Evolutionary conservation across 2,797 vertebrate genomes (phyloP).

Genomic region (Takifugu rubripes): DNA sequence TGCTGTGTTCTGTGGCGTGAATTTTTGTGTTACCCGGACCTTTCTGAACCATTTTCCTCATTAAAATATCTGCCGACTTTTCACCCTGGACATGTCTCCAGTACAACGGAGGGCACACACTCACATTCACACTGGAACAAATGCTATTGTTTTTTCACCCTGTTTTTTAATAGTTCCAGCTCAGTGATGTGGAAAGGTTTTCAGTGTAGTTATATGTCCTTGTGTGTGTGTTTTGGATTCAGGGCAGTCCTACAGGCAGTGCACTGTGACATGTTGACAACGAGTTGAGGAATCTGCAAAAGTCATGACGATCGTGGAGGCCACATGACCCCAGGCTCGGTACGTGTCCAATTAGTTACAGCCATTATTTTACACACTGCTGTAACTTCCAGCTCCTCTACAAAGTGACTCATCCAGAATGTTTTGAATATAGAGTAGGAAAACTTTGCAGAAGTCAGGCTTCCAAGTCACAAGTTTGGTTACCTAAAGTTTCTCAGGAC

Average conservation of each 20-base stretch:
- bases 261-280: conserved; percentile 31
- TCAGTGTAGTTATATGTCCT: not conserved
- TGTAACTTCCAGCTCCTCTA: conserved; percentile 16
- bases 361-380: conserved; percentile 11
- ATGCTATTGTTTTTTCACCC: no score
- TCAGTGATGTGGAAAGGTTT: no score
- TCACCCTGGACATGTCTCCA: no score
- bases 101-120: no score
- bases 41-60: no score
- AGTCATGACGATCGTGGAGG: conserved; percentile 29
- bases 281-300: conserved; percentile 18
- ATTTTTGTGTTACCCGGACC: no score
- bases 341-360: conserved; percentile 49
- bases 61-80: no score
- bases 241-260: not conserved
- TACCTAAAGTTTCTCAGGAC: no score
- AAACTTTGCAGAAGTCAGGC: conserved; percentile 1
- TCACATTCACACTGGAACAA: no score
- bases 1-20: no score
- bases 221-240: conserved; percentile 4
- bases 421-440: conserved; percentile 6
- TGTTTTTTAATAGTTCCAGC: no score
- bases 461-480: not conserved
- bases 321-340: conserved; percentile 33
- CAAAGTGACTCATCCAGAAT: conserved; percentile 7